Evolutionary conservation across 2,113 vertebrate species (phyloP).

Genomic region (Platycercus adscitus): DNA sequence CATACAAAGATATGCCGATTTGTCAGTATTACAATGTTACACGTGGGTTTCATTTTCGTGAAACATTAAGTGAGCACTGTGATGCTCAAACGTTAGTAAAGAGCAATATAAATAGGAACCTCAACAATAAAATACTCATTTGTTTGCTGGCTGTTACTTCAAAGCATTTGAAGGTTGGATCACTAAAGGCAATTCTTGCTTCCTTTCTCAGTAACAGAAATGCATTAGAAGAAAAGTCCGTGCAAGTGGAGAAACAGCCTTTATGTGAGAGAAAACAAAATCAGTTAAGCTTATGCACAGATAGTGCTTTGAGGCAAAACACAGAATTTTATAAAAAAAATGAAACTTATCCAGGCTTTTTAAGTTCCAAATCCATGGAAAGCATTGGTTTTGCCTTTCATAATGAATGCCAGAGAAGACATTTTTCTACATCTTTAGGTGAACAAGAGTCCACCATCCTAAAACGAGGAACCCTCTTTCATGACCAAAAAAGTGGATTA

Average conservation of each 20-base stretch:
- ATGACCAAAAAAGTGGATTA: background rate
- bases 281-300: background rate
- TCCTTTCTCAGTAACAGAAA: background rate
- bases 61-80: background rate
- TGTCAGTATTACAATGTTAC: background rate
- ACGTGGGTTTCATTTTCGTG: background rate
- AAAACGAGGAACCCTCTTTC: background rate
- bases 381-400: background rate
- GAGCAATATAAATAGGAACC: background rate
- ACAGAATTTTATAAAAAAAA: background rate
- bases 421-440: background rate
- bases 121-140: background rate
- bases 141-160: slow-evolving; percentile 20
- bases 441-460: background rate
- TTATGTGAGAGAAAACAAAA: background rate
- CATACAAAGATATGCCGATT: background rate
- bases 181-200: background rate
- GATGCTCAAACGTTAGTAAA: background rate
- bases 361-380: slow-evolving; percentile 5
- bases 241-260: background rate
- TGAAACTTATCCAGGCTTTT: background rate
- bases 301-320: background rate
- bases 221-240: background rate
- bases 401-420: background rate
- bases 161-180: background rate